Evolutionary conservation across 1,140 invertebrate genomes (phyloP).

Genomic region (Euborellia annulipes): DNA sequence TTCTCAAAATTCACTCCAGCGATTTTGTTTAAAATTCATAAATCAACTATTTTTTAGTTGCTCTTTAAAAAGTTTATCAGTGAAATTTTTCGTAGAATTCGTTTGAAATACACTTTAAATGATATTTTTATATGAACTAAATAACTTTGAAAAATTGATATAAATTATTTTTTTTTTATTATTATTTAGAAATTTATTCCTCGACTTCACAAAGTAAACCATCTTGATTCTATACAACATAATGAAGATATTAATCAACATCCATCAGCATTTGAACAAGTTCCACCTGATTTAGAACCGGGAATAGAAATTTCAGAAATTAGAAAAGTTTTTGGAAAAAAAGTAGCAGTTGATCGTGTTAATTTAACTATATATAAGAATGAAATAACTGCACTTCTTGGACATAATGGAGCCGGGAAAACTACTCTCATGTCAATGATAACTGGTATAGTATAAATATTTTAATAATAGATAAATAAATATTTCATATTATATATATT

Average conservation of each 20-base stretch:
- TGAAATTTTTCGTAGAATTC: too few relatives aligned
- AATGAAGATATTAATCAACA: background rate
- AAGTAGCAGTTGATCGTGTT: constrained; percentile 41
- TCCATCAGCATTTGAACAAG: constrained; percentile 5
- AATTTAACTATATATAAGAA: constrained; percentile 45
- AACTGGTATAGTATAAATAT: constrained; percentile 29
- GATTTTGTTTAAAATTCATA: too few relatives aligned
- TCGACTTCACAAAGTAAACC: background rate
- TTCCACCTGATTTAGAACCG: background rate
- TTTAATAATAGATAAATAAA: too few relatives aligned
- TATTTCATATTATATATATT: background rate
- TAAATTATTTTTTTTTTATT: too few relatives aligned
- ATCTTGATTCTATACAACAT: background rate
- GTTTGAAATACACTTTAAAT: too few relatives aligned
- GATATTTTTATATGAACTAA: too few relatives aligned
- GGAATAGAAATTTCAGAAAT: constrained; percentile 25
- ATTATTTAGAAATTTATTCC: too few relatives aligned
- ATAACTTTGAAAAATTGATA: too few relatives aligned
- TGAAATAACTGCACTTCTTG: constrained; percentile 57
- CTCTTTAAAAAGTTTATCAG: too few relatives aligned
- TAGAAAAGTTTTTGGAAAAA: constrained; percentile 30
- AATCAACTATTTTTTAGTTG: too few relatives aligned
- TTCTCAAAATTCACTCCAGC: too few relatives aligned
- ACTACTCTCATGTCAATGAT: constrained; percentile 61
- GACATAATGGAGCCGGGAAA: constrained; percentile 74